These are phyloP conservation scores for Toxonevra muliebris DNA, from an alignment of 2,888 invertebrate genomes.

Conservation along the genomic window DNA sequence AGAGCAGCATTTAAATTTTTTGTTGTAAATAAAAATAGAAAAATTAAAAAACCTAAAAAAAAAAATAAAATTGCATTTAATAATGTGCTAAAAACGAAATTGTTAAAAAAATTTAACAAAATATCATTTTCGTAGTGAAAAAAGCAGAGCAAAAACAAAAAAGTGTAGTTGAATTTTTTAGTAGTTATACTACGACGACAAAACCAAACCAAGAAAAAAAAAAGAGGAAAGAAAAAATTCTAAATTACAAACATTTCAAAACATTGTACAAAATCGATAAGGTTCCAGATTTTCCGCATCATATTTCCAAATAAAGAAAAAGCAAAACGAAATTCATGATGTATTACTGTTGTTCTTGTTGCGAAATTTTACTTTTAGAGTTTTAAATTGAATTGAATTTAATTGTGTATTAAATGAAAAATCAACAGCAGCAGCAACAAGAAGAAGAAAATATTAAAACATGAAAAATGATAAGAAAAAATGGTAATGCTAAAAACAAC, in stretches of 20 bases:
- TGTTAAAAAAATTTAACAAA: constrained; percentile 7
- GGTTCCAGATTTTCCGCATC: constrained; percentile 25
- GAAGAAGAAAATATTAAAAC: too few species aligned
- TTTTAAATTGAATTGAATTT: too few species aligned
- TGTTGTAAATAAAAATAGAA: constrained; percentile 42
- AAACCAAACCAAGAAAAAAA: too few species aligned
- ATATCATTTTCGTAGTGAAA: constrained; percentile 30
- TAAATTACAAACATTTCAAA: constrained; percentile 18
- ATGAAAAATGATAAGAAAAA: too few species aligned
- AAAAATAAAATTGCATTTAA: constrained; percentile 35
- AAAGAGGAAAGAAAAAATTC: not conserved
- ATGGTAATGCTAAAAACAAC: too few species aligned
- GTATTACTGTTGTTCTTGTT: not conserved
- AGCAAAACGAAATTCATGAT: not conserved
- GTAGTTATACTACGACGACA: not conserved
- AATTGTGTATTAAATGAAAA: too few species aligned
- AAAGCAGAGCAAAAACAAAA: not conserved
- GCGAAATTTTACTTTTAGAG: not conserved
- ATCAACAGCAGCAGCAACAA: too few species aligned
- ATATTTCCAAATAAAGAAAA: constrained; percentile 7
- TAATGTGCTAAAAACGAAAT: constrained; percentile 33
- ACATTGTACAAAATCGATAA: constrained; percentile 41
- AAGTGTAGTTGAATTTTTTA: not conserved
- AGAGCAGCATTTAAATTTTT: constrained; percentile 35
- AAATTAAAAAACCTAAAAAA: constrained; percentile 2